phyloP scores from a whole-genome alignment of 1,140 invertebrate species.

The Ostrea denselamellosa region DNA sequence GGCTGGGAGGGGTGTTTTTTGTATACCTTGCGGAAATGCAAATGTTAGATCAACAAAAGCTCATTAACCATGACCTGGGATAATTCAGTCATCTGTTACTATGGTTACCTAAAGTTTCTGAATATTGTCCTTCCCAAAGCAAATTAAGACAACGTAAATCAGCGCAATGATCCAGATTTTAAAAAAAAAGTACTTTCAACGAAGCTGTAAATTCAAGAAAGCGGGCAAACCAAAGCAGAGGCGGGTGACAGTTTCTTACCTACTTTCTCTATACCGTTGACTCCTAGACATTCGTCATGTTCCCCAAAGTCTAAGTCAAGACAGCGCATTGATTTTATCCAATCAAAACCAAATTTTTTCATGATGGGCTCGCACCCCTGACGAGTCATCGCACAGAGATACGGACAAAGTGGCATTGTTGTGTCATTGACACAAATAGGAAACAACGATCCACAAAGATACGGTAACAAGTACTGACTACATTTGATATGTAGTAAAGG shows the following conservation, averaged over 20 bases:
- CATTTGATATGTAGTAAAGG: conserved; percentile 8
- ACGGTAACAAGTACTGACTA: not conserved
- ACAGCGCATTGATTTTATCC: not conserved
- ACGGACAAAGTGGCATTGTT: conserved; percentile 10
- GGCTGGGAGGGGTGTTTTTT: too few relatives aligned
- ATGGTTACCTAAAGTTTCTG: not conserved
- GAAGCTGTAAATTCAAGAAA: not conserved
- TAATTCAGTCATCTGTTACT: too few relatives aligned
- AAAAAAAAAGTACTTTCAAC: too few relatives aligned
- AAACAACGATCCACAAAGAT: conserved; percentile 6
- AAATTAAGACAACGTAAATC: not conserved
- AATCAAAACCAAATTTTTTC: conserved; percentile 21
- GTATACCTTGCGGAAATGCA: too few relatives aligned
- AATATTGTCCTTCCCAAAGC: not conserved
- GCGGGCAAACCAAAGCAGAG: not conserved
- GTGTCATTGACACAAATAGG: conserved; percentile 21
- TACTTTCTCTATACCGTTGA: conserved; percentile 6
- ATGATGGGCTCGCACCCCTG: conserved; percentile 4
- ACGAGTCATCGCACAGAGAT: conserved; percentile 14
- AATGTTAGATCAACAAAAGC: too few relatives aligned
- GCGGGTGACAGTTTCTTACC: conserved; percentile 15
- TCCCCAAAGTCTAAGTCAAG: not conserved
- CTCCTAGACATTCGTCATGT: conserved; percentile 34
- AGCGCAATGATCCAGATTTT: not conserved
- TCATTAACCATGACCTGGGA: too few relatives aligned